Base-by-base conservation (phyloP, 2,113 vertebrate genomes). In the Cromileptes altivelis region DNA sequence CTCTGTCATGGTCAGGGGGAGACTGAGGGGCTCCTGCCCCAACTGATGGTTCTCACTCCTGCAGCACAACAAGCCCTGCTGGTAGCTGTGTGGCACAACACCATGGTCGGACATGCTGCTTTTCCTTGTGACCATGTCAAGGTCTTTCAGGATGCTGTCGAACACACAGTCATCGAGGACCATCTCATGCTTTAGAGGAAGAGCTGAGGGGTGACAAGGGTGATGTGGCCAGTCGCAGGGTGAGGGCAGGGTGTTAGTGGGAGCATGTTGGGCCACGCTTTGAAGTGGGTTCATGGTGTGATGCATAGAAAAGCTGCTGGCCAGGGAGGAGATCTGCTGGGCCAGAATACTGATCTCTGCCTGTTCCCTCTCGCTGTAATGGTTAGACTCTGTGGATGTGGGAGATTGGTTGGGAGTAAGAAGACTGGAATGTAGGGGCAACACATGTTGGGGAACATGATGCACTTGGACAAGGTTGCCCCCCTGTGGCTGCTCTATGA, bases 271-370 rank as follows among this genome's bases (percentile, higher is more conserved):
- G 33, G 8, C 0, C 37, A 12, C n/a, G 17, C 30, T 72, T 50
- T 76, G 82, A 19, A 72, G 49, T 0, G 82, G 82, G 42, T 78
- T 83, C 45, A 88, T 80, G 21, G 64, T 65, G 70, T 85, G 83
- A 67, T 93, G 93, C 21, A 55, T 78, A 83, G 94, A 87, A 23
- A 96, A 96, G 89, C 93, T 96, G 84, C 91, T 95, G 55, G 95
- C 95, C 74, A 97, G 79, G 0, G 95, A 96, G 50, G 94, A 95
- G 81, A 97, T 96, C 92, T 97, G 96, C 30, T 91, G 90, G 14
- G 96, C 96, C 75, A 97, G 85, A 4, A 95, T 84, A n/a, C 94
- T 94, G 85, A 96, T 95, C 85, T 96, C 94, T 0, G 17, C 90
- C 60, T 83, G 92, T 25, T 96, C 94, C 61, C 49, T 52, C 80